phyloP scores from a whole-genome alignment of 2,113 vertebrate species.

The Synchiropus splendidus region DNA sequence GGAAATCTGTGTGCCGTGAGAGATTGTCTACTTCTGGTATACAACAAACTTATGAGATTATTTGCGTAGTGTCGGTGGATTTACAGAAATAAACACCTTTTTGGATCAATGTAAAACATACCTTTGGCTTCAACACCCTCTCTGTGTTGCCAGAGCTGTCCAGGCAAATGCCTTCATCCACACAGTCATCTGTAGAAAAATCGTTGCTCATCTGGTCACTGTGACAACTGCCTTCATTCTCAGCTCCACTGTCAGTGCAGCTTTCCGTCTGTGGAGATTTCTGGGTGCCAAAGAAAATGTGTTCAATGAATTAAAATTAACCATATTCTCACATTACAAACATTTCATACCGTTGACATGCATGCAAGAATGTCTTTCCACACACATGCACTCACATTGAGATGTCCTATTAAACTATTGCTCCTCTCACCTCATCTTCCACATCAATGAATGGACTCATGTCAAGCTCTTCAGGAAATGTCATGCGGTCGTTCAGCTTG shows the following conservation, averaged over 20 bases:
- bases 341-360: not conserved
- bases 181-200: constrained; percentile 91
- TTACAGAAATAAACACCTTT: too few species aligned
- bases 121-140: constrained; percentile 87
- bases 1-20: too few species aligned
- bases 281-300: constrained; percentile 48
- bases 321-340: not conserved
- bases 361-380: not conserved
- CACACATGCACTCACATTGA: too few species aligned
- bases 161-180: constrained; percentile 97
- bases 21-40: too few species aligned
- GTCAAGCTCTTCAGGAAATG: constrained; percentile 94
- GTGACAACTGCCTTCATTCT: constrained; percentile 99
- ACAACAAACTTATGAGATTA: not conserved
- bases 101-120: constrained; percentile 30
- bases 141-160: constrained; percentile 82
- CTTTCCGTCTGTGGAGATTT: constrained; percentile 98
- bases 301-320: not conserved
- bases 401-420: too few species aligned
- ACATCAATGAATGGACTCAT: constrained; percentile 97
- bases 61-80: too few species aligned
- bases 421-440: constrained; percentile 85
- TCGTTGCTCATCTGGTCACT: constrained; percentile 99
- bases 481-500: constrained; percentile 97
- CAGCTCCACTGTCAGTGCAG: constrained; percentile 96